Evolutionary conservation across 2,797 vertebrate genomes (phyloP).

Genomic region (Garrulus glandarius): DNA sequence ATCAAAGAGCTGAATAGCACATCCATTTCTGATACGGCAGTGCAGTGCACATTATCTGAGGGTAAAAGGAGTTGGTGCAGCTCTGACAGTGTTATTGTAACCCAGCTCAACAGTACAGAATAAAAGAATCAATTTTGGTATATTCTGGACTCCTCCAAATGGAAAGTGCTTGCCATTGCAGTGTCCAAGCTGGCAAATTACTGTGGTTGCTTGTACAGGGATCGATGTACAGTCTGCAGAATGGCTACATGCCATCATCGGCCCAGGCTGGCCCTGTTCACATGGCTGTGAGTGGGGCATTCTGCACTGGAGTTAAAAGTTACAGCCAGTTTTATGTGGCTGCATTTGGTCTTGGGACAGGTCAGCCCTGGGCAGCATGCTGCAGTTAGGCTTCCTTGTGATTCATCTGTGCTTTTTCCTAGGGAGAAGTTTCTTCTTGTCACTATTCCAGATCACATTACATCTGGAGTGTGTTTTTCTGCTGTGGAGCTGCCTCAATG

Average conservation of each 20-base stretch:
- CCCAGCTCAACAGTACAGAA: not conserved
- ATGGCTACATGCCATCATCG: fast-evolving
- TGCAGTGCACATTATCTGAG: not conserved
- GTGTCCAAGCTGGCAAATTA: not conserved
- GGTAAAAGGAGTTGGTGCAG: not conserved
- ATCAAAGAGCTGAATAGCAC: constrained; percentile 3
- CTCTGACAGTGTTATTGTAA: not conserved
- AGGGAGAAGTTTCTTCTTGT: not conserved
- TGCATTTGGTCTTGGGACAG: not conserved
- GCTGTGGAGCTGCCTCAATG: not conserved
- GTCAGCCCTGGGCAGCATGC: not conserved
- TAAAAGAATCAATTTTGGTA: not conserved
- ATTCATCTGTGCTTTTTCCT: not conserved
- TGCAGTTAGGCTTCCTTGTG: not conserved
- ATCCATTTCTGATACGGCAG: not conserved
- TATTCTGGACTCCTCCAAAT: not conserved
- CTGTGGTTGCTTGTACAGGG: not conserved
- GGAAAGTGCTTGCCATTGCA: not conserved
- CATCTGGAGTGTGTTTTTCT: not conserved
- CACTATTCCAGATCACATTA: not conserved
- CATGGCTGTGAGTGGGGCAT: not conserved
- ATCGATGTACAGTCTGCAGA: not conserved
- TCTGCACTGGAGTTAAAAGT: not conserved
- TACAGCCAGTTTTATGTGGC: not conserved
- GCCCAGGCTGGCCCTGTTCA: not conserved